Conservation (phyloP, 2,113 vertebrate species). For the Stegostoma tigrinum region DNA sequence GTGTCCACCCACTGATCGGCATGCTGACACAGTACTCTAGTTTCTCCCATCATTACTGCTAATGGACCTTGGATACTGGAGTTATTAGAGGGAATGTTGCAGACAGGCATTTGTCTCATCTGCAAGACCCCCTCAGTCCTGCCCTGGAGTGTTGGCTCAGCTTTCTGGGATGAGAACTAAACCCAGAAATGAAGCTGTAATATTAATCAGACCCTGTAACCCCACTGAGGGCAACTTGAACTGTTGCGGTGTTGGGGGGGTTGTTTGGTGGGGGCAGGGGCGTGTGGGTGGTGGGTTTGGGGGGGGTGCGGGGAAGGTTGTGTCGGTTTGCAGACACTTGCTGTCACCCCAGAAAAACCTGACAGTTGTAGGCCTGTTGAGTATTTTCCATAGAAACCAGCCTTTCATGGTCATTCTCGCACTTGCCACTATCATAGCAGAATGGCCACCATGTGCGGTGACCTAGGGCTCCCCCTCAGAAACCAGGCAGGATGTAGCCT, state of each 20-base stretch:
- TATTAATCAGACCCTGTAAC: no score
- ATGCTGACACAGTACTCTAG: no score
- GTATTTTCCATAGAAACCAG: not conserved
- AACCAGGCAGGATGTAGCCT: not conserved
- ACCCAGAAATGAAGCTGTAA: not conserved
- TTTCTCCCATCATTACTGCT: no score
- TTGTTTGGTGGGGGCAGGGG: no score
- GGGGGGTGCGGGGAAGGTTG: no score
- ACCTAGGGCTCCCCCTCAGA: not conserved
- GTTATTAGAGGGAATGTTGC: no score
- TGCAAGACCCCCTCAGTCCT: not conserved
- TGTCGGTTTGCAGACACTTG: not conserved
- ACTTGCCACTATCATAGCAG: no score
- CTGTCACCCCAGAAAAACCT: not conserved
- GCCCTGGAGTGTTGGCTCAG: not conserved
- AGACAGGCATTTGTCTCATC: not conserved
- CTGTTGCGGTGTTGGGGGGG: not conserved
- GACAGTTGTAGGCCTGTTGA: not conserved
- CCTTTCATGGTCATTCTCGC: not conserved
- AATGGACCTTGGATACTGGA: no score
- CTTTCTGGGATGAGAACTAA: not conserved
- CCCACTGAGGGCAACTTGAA: not conserved
- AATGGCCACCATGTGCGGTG: not conserved
- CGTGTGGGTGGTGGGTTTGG: not conserved
- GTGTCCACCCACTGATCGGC: no score